phyloP scores from a whole-genome alignment of 2,113 vertebrate genomes.

The Callocephalon fimbriatum region DNA sequence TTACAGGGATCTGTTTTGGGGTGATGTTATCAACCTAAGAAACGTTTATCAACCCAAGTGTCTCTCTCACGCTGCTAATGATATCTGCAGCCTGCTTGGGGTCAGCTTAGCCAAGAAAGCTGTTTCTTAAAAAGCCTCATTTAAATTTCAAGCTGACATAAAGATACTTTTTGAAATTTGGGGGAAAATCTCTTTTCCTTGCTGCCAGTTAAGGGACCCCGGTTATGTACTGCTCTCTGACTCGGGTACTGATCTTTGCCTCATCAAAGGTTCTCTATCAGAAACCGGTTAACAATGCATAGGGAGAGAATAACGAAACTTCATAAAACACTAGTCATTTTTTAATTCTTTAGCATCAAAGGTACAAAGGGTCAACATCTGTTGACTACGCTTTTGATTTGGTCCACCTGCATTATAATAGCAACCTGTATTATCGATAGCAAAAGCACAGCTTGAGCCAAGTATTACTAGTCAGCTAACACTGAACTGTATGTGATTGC shows the following conservation, averaged over 20 bases:
- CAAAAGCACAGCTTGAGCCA: neutral
- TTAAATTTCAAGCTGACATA: neutral
- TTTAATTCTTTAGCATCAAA: neutral
- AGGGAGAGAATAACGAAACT: neutral
- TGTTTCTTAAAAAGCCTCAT: neutral
- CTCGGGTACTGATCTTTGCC: fast-evolving
- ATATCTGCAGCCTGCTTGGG: neutral
- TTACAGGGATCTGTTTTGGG: neutral
- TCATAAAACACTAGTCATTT: neutral
- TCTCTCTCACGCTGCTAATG: neutral
- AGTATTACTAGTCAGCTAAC: neutral
- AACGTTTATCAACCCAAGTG: neutral
- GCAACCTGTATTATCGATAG: fast-evolving
- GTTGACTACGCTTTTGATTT: neutral
- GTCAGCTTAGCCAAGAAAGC: neutral
- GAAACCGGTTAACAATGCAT: neutral
- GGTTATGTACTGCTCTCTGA: neutral
- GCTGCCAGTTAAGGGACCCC: neutral
- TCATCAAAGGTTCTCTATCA: neutral
- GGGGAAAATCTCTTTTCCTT: neutral
- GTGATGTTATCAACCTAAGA: neutral
- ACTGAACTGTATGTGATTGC: neutral
- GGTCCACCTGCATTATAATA: neutral
- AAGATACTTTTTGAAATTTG: neutral
- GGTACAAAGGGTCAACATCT: neutral